These are phyloP conservation scores for Arenaria interpres DNA, from an alignment of 2,113 vertebrate species.

Conservation along the genomic window DNA sequence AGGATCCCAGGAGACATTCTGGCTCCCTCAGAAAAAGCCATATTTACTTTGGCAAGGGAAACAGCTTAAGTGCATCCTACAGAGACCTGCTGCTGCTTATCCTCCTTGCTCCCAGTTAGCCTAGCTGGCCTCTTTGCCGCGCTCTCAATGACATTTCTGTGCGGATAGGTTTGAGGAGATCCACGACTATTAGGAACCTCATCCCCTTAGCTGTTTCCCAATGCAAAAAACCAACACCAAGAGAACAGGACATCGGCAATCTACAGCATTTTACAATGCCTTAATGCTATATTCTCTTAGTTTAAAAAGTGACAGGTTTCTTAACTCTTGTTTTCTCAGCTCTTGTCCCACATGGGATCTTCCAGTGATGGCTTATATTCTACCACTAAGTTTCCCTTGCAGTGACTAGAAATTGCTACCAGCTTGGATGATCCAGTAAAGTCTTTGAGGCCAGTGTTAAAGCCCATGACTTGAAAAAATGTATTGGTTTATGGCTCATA, in stretches of 20 bases:
- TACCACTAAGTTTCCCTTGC: not conserved
- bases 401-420: not conserved
- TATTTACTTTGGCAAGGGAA: not conserved
- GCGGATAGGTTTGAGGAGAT: not conserved
- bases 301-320: not conserved
- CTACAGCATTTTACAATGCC: not conserved
- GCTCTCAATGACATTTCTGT: not conserved
- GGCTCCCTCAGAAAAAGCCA: not conserved
- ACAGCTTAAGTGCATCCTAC: not conserved
- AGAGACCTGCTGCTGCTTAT: not conserved
- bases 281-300: not conserved
- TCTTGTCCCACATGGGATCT: not conserved
- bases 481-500: not conserved
- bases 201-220: not conserved
- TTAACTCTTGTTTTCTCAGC: not conserved
- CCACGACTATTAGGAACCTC: not conserved
- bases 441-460: not conserved
- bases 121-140: not conserved
- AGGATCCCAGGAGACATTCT: not conserved
- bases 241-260: too few relatives aligned
- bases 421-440: not conserved
- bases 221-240: rapidly evolving
- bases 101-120: not conserved
- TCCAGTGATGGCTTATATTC: not conserved
- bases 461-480: not conserved